Conservation (phyloP, 2,113 vertebrate genomes). For the Nyctereutes procyonoides region DNA sequence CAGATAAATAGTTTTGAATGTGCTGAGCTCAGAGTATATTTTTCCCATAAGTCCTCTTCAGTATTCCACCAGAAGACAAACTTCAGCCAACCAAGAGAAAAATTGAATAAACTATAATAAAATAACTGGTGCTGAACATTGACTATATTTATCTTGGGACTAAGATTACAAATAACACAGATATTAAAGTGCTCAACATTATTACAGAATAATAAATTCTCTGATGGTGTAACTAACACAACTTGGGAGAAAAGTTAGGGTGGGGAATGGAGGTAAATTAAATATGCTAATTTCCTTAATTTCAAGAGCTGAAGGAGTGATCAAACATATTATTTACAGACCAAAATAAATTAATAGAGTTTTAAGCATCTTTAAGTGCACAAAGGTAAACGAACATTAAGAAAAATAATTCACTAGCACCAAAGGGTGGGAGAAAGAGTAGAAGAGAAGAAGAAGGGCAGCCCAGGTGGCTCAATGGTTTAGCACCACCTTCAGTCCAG, state of each 20-base stretch:
- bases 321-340: background rate
- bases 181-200: background rate
- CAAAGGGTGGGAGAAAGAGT: background rate
- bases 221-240: background rate
- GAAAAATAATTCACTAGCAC: background rate
- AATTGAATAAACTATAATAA: background rate
- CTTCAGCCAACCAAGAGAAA: conserved; percentile 5
- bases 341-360: conserved; percentile 14
- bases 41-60: background rate
- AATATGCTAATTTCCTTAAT: background rate
- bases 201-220: background rate
- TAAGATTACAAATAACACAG: background rate
- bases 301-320: background rate
- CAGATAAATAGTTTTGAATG: background rate
- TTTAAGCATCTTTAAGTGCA: background rate
- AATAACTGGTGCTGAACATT: background rate
- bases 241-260: background rate
- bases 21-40: background rate
- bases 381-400: background rate
- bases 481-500: too few species aligned
- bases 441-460: background rate
- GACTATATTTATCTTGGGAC: background rate
- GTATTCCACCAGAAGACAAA: background rate
- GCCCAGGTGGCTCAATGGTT: too few species aligned
- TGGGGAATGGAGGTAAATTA: background rate